A percentile compares a stretch with the other conserved stretches of the same genome.
These are phyloP conservation scores for Nomada fucata DNA, from an alignment of 2,888 invertebrate species.

Conservation along the genomic window DNA sequence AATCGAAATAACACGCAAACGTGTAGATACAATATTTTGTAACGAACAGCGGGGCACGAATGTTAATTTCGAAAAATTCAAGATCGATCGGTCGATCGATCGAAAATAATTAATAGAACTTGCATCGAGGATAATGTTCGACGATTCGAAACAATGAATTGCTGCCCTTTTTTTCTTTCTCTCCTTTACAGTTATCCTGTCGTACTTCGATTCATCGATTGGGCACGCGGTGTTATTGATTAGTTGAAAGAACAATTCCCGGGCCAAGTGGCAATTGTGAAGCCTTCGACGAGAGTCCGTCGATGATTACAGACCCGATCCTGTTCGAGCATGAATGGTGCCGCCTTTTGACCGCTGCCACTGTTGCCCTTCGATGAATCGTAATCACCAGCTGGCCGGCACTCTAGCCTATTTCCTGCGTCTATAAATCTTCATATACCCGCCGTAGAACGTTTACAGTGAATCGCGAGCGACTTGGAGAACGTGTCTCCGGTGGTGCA, in stretches of 20 bases:
- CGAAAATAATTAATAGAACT: background rate
- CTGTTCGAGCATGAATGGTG: slow-evolving; percentile 78
- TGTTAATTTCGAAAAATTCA: background rate
- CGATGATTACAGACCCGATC: slow-evolving; percentile 68
- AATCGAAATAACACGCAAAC: background rate
- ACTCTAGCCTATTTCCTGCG: slow-evolving; percentile 76
- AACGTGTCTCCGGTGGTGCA: slow-evolving; percentile 42
- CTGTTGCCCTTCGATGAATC: slow-evolving; percentile 78
- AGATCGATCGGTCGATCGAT: too few relatives aligned
- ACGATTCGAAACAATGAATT: background rate
- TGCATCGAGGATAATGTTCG: too few relatives aligned
- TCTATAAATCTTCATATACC: slow-evolving; percentile 75
- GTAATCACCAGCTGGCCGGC: slow-evolving; percentile 68
- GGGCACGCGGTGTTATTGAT: background rate
- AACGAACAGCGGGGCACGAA: background rate
- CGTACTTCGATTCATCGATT: too few relatives aligned
- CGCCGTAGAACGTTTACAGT: slow-evolving; percentile 41
- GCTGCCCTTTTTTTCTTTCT: background rate
- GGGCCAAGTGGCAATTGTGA: slow-evolving; percentile 18
- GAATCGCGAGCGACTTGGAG: slow-evolving; percentile 35
- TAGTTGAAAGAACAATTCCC: slow-evolving; percentile 18
- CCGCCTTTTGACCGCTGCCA: slow-evolving; percentile 78
- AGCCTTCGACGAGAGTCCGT: slow-evolving; percentile 5
- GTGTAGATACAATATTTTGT: background rate
- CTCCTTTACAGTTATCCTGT: background rate